These are phyloP conservation scores for Druon quercuslanigerum DNA, from an alignment of 1,140 invertebrate species.

Conservation along the genomic window DNA sequence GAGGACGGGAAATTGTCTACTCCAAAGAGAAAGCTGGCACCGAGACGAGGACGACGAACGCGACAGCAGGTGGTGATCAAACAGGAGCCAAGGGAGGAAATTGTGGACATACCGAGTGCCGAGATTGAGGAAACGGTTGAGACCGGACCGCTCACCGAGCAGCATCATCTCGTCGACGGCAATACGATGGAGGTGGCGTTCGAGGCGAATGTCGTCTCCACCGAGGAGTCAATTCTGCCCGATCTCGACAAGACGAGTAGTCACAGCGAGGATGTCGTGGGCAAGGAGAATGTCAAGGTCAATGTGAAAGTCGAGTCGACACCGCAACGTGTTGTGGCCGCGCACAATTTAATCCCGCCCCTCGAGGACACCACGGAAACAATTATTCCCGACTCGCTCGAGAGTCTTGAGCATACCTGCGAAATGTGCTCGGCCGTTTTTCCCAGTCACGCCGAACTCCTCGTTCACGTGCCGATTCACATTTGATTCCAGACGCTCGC, in stretches of 20 bases:
- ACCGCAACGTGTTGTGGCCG: constrained; percentile 54
- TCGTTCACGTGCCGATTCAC: constrained; percentile 87
- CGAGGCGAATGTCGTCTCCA: constrained; percentile 63
- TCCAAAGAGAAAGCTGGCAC: constrained; percentile 57
- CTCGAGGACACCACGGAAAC: constrained; percentile 71
- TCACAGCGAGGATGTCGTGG: constrained; percentile 53
- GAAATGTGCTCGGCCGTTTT: constrained; percentile 89
- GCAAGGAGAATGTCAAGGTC: constrained; percentile 60
- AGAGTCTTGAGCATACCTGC: constrained; percentile 77
- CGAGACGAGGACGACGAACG: constrained; percentile 44
- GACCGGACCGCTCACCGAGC: constrained; percentile 49
- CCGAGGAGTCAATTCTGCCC: constrained; percentile 66
- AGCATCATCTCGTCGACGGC: constrained; percentile 61
- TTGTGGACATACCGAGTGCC: constrained; percentile 59
- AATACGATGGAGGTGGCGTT: constrained; percentile 67
- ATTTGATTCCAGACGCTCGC: constrained; percentile 78
- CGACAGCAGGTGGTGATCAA: constrained; percentile 55
- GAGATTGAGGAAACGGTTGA: constrained; percentile 35
- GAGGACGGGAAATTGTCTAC: constrained; percentile 50
- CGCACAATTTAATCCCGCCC: constrained; percentile 63
- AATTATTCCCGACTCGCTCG: constrained; percentile 75
- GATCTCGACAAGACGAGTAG: constrained; percentile 60
- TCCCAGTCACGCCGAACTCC: constrained; percentile 81
- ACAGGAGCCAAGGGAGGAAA: constrained; percentile 55
- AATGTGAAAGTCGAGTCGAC: constrained; percentile 66